These are phyloP conservation scores for Leuciscus waleckii DNA, from an alignment of 2,797 vertebrate species.

Conservation along the genomic window DNA sequence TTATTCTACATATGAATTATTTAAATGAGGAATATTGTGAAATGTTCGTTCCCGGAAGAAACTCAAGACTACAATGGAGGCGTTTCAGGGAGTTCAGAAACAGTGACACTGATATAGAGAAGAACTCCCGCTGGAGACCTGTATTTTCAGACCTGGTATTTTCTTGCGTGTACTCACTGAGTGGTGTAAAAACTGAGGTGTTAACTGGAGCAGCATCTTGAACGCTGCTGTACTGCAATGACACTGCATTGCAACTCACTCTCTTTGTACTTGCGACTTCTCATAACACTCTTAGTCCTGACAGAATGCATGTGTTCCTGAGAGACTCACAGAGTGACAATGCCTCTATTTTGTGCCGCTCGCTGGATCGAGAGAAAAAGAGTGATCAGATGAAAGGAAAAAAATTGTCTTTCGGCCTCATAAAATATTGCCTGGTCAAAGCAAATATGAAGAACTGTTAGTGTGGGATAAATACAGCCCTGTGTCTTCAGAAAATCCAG, in stretches of 20 bases:
- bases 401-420: slow-evolving; percentile 27
- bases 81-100: not conserved
- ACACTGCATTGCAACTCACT: slow-evolving; percentile 76
- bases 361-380: slow-evolving; percentile 9
- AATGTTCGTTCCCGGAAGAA: not conserved
- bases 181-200: not conserved
- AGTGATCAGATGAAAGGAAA: slow-evolving; percentile 19
- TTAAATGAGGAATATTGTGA: not conserved
- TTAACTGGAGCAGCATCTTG: slow-evolving; percentile 57
- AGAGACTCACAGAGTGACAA: not conserved
- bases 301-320: slow-evolving; percentile 40
- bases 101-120: not conserved
- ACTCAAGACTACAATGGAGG: not conserved
- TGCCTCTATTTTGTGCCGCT: slow-evolving; percentile 9
- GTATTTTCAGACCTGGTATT: not conserved
- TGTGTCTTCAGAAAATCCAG: slow-evolving; percentile 18
- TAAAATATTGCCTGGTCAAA: slow-evolving; percentile 46
- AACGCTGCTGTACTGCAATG: slow-evolving; percentile 73
- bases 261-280: slow-evolving; percentile 53
- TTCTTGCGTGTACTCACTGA: not conserved
- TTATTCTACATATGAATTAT: not conserved
- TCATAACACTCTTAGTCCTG: slow-evolving; percentile 44
- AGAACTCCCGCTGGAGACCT: not conserved
- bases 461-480: slow-evolving; percentile 47
- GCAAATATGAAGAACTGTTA: slow-evolving; percentile 64